These are phyloP conservation scores for Dendrophyllia cribrosa DNA, from an alignment of 64 coral and sea anemone genomes.

Conservation along the genomic window DNA sequence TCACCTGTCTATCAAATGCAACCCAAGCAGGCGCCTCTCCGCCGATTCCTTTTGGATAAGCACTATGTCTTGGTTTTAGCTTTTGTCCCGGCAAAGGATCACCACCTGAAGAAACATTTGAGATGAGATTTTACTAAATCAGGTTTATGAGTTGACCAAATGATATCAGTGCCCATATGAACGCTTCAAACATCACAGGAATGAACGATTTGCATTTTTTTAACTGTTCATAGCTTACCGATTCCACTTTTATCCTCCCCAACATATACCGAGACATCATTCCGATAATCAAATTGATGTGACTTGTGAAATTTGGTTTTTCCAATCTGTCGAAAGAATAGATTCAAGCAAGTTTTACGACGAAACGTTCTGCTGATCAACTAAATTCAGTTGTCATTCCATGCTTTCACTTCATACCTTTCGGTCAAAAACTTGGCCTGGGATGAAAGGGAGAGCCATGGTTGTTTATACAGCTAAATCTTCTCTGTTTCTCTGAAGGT, in stretches of 20 bases:
- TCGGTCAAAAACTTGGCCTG: slow-evolving; percentile 98
- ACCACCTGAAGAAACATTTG: slow-evolving; percentile 63
- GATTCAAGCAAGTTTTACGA: slow-evolving; percentile 1
- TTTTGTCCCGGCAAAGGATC: slow-evolving; percentile 92
- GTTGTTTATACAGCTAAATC: not conserved
- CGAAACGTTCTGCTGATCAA: not conserved
- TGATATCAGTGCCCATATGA: too few relatives aligned
- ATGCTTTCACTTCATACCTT: slow-evolving; percentile 63
- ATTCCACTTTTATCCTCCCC: slow-evolving; percentile 95
- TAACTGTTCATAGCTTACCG: slow-evolving; percentile 54
- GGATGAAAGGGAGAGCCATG: slow-evolving; percentile 98
- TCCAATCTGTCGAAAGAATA: slow-evolving; percentile 74
- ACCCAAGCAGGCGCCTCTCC: slow-evolving; percentile 98
- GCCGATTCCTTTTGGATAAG: slow-evolving; percentile 97
- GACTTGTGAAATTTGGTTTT: slow-evolving; percentile 98
- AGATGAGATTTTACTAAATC: not conserved
- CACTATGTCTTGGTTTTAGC: slow-evolving; percentile 80
- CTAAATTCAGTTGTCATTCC: not conserved
- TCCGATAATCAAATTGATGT: slow-evolving; percentile 97
- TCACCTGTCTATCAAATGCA: slow-evolving; percentile 97
- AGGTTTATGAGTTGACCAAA: too few relatives aligned
- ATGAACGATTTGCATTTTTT: too few relatives aligned
- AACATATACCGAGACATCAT: slow-evolving; percentile 95
- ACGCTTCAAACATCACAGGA: too few relatives aligned
- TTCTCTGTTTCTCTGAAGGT: not conserved